Percentiles rank a stretch among this genome's conserved stretches.
These are phyloP conservation scores for Troglohyphantes excavatus DNA, from an alignment of 2,888 invertebrate genomes.

Conservation along the genomic window DNA sequence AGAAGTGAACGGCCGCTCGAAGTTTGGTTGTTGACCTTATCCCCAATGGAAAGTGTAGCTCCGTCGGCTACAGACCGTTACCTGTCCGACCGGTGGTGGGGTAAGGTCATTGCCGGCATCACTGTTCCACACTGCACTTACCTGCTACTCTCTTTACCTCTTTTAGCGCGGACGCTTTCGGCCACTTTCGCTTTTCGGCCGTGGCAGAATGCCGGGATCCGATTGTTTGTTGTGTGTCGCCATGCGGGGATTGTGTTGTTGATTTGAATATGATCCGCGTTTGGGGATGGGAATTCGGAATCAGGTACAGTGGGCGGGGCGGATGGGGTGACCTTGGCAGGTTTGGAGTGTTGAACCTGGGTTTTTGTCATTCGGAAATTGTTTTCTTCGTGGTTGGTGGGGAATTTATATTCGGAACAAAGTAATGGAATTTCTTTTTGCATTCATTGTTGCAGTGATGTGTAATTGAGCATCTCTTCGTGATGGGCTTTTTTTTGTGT, in stretches of 20 bases:
- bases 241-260: not conserved
- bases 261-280: slow-evolving; percentile 57
- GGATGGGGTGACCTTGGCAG: not conserved
- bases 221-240: slow-evolving; percentile 47
- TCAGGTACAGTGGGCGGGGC: not conserved
- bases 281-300: slow-evolving; percentile 15
- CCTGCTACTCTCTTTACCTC: slow-evolving; percentile 63
- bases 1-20: slow-evolving; percentile 69
- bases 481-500: too few species aligned
- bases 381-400: not conserved
- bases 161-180: too few species aligned
- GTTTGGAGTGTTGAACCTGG: not conserved
- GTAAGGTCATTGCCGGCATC: slow-evolving; percentile 76
- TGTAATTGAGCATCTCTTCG: not conserved
- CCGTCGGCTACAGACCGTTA: slow-evolving; percentile 73
- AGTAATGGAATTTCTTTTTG: not conserved
- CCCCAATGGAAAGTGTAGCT: slow-evolving; percentile 28
- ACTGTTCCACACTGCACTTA: slow-evolving; percentile 62
- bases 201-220: slow-evolving; percentile 61
- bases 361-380: slow-evolving; percentile 1
- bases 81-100: slow-evolving; percentile 77
- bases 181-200: slow-evolving; percentile 52
- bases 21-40: slow-evolving; percentile 73
- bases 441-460: not conserved
- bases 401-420: not conserved